Conservation (phyloP, 2,113 vertebrate genomes). For the Grallaria varia region DNA sequence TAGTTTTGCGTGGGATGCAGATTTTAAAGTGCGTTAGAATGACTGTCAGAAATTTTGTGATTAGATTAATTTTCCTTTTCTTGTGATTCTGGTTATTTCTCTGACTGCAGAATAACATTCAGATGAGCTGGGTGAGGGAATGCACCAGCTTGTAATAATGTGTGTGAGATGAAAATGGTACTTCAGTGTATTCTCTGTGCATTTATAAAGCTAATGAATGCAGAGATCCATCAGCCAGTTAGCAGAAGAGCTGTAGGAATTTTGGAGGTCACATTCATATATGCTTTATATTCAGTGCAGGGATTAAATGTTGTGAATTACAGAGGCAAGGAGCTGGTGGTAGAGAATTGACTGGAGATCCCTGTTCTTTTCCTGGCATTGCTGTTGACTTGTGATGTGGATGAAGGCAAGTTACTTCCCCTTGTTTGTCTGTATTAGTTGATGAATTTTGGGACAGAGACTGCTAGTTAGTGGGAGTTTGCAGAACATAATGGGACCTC, state of each 20-base stretch:
- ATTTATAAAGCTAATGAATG: slow-evolving; percentile 50
- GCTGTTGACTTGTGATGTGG: not conserved
- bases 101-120: not conserved
- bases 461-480: not conserved
- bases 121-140: slow-evolving; percentile 17
- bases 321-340: not conserved
- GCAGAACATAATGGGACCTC: not conserved
- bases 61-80: not conserved
- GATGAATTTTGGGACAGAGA: not conserved
- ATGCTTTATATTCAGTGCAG: slow-evolving; percentile 13
- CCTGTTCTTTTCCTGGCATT: not conserved
- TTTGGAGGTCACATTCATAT: slow-evolving; percentile 50
- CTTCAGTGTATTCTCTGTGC: slow-evolving; percentile 25
- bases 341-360: not conserved
- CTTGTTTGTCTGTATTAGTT: not conserved
- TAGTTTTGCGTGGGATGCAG: slow-evolving; percentile 3
- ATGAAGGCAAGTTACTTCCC: not conserved
- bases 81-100: not conserved
- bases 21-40: not conserved
- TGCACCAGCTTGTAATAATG: not conserved
- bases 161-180: not conserved
- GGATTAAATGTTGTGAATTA: not conserved
- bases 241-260: slow-evolving; percentile 14
- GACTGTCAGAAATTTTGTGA: not conserved
- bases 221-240: not conserved